Base-by-base conservation (phyloP, 2,113 vertebrate genomes). In the Bujurquina vittata region DNA sequence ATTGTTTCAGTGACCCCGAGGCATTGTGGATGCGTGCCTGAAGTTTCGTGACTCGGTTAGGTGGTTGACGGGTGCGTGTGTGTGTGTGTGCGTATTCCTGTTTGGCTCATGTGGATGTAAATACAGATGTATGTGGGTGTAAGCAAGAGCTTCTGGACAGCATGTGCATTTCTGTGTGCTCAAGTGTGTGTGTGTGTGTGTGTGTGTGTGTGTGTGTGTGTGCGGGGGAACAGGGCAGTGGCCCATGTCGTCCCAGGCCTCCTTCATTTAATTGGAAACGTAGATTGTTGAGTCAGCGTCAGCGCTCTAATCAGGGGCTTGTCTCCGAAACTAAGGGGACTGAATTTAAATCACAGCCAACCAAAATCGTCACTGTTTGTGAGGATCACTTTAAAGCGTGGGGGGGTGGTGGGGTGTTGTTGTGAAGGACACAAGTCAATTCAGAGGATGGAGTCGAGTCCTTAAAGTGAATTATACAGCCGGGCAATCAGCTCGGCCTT, bases 191-290 rank as follows among this genome's bases (percentile, higher is more conserved):
- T 43, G n/a, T 10, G 12, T 65, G 0, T 63, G 11, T 65, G 37
- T 65, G 62, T 65, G 35, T 43, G 17, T 52, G 49, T 52, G 17
- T 40, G 52, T 69, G 65, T 55, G 79, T 40, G 26, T 72, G 74
- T 3, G 31, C 89, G 80, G 83, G 88, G 90, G 23, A 83, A 91
- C 94, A 90, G 92, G 91, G 84, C 90, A 92, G 91, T 52, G 35
- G 88, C 75, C 89, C 82, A 80, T 93, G 69, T 90, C 91, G 87
- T 87, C 76, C 85, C 84, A 79, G 84, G 82, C 81, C 88, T 79
- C 87, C 87, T 77, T 79, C 56, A 75, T 59, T 86, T 94, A 94
- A 94, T 92, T 92, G 89, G 88, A 93, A 92, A 89, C 56, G 75
- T 87, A 88, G 83, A 93, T 88, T 89, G 93, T 88, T 52, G 81